Conservation (phyloP, 30 jellyfish, hydroid and myxozoan species). For the Morbakka virulenta region DNA sequence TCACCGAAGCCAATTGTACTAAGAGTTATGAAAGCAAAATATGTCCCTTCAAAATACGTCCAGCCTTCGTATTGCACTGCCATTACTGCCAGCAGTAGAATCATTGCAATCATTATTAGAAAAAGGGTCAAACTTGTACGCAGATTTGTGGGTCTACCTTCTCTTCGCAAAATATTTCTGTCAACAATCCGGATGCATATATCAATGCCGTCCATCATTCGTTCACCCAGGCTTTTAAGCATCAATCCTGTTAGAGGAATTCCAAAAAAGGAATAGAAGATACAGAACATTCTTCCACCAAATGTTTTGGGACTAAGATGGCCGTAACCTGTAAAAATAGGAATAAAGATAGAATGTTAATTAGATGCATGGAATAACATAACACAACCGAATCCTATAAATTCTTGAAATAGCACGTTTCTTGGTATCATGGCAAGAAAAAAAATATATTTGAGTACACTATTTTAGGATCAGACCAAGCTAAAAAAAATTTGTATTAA, state of each 20-base stretch:
- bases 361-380: no score
- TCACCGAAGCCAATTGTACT: slow-evolving; percentile 96
- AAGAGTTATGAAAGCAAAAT: slow-evolving; percentile 82
- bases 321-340: slow-evolving; percentile 78
- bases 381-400: no score
- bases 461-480: no score
- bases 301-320: slow-evolving; percentile 84
- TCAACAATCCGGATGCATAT: slow-evolving; percentile 51
- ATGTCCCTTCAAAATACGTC: slow-evolving; percentile 86
- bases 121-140: slow-evolving; percentile 71
- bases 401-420: no score
- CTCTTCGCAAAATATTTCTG: slow-evolving; percentile 31
- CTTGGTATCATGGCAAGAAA: no score
- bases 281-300: slow-evolving; percentile 86
- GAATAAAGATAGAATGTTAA: no score
- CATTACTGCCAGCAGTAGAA: slow-evolving; percentile 60
- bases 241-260: slow-evolving; percentile 90
- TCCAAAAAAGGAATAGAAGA: slow-evolving; percentile 86
- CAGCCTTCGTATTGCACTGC: slow-evolving; percentile 91
- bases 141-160: slow-evolving; percentile 58
- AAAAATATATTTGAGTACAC: no score
- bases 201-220: slow-evolving; percentile 75
- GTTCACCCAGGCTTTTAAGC: slow-evolving; percentile 88
- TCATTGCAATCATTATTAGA: slow-evolving; percentile 56
- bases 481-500: no score